Percentiles rank a stretch among this genome's conserved stretches.
Evolutionary conservation across 2,797 vertebrate species (phyloP).

Genomic region (Sebastes cheni): DNA sequence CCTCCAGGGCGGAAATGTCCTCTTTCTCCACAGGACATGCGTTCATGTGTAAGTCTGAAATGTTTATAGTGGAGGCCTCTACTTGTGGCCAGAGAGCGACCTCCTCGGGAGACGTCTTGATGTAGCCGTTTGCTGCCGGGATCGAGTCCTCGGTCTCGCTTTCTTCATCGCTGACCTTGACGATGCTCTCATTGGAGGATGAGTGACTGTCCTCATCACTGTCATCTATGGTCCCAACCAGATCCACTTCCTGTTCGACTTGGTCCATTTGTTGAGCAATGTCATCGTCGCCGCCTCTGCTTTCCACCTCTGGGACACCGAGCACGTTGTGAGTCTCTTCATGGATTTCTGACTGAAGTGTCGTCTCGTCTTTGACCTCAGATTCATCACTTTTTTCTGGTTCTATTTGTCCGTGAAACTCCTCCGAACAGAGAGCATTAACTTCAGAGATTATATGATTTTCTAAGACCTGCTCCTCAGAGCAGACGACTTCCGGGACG

Average conservation of each 20-base stretch:
- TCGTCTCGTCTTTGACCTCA: not conserved
- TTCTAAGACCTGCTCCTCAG: not conserved
- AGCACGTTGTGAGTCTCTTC: not conserved
- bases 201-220: slow-evolving; percentile 39
- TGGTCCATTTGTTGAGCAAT: not conserved
- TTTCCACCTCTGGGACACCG: not conserved
- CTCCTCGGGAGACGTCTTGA: slow-evolving; percentile 12
- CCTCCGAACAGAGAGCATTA: not conserved
- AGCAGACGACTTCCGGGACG: not conserved
- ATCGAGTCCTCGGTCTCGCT: slow-evolving; percentile 24
- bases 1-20: slow-evolving; percentile 1
- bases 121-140: slow-evolving; percentile 15
- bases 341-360: not conserved
- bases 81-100: slow-evolving; percentile 10
- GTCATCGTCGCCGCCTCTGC: not conserved
- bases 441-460: not conserved
- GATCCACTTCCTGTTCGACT: not conserved
- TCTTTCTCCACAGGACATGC: slow-evolving; percentile 9
- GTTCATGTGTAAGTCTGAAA: slow-evolving; percentile 47
- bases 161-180: slow-evolving; percentile 68
- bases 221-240: not conserved
- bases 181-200: slow-evolving; percentile 66
- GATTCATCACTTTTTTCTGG: not conserved
- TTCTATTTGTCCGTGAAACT: not conserved
- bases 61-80: slow-evolving; percentile 15